phyloP scores from a whole-genome alignment of 2,113 vertebrate species.

The Agelaius tricolor region DNA sequence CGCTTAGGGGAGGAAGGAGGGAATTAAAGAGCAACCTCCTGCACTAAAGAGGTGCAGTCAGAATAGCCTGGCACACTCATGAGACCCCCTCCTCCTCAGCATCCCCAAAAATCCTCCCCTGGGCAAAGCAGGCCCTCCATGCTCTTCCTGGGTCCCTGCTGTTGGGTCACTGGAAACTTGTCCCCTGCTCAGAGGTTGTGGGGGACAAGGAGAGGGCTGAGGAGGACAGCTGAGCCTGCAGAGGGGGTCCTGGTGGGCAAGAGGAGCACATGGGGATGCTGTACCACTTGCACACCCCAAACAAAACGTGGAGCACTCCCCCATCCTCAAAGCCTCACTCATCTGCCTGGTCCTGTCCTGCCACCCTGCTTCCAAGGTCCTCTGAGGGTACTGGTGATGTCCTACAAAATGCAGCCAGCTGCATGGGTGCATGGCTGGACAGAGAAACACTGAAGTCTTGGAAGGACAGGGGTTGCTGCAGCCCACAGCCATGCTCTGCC shows the following conservation, averaged over 20 bases:
- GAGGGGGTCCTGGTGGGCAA: fast-evolving
- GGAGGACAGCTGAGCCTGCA: neutral
- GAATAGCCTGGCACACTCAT: neutral
- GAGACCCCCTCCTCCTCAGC: neutral
- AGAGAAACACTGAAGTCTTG: neutral
- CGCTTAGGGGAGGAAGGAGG: conserved; percentile 47
- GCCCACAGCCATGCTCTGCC: neutral
- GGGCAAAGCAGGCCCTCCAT: neutral
- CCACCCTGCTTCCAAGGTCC: neutral
- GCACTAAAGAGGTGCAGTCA: neutral
- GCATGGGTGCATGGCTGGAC: neutral
- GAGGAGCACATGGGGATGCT: neutral
- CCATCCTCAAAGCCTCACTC: neutral
- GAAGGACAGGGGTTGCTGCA: neutral
- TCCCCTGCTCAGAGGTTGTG: neutral
- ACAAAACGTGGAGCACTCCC: neutral
- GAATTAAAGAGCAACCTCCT: conserved; percentile 26
- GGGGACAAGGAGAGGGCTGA: neutral
- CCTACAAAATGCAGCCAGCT: neutral
- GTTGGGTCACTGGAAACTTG: neutral
- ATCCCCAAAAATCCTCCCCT: neutral
- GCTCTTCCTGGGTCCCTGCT: neutral
- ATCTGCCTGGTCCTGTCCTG: neutral
- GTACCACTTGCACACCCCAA: neutral
- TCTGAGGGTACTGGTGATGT: neutral